Evolutionary conservation across 2,888 invertebrate species (phyloP).

Genomic region (Arctia plantaginis): DNA sequence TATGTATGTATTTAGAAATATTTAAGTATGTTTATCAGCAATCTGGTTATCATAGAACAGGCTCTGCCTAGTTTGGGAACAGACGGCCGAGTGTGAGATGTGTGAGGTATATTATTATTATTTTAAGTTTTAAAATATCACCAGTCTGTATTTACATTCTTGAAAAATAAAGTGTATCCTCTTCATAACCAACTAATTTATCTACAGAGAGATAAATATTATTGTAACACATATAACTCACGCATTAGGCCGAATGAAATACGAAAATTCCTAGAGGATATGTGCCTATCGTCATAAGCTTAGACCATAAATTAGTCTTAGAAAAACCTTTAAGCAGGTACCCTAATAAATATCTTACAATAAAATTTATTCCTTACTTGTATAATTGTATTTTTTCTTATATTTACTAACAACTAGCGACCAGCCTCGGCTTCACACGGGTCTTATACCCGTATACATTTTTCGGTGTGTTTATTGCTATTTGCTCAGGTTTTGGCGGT

Average conservation of each 20-base stretch:
- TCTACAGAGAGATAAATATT: neutral
- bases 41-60: too few relatives aligned
- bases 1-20: too few relatives aligned
- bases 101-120: too few relatives aligned
- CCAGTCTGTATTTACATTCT: too few relatives aligned
- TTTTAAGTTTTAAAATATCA: too few relatives aligned
- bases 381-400: neutral
- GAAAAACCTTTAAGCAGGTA: neutral
- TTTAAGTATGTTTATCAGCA: too few relatives aligned
- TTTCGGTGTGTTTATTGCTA: too few relatives aligned
- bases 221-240: neutral
- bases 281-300: neutral
- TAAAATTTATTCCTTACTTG: neutral
- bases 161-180: too few relatives aligned
- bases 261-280: neutral
- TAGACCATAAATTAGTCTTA: conserved; percentile 7
- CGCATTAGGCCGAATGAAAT: neutral
- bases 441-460: neutral
- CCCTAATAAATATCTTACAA: neutral
- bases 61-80: too few relatives aligned
- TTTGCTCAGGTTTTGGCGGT: too few relatives aligned
- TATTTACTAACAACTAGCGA: neutral
- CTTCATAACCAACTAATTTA: neutral
- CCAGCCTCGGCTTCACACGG: neutral
- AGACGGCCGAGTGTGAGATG: too few relatives aligned